Evolutionary conservation across 1,140 invertebrate genomes (phyloP).

Genomic region (Lasioglossum baleicum): DNA sequence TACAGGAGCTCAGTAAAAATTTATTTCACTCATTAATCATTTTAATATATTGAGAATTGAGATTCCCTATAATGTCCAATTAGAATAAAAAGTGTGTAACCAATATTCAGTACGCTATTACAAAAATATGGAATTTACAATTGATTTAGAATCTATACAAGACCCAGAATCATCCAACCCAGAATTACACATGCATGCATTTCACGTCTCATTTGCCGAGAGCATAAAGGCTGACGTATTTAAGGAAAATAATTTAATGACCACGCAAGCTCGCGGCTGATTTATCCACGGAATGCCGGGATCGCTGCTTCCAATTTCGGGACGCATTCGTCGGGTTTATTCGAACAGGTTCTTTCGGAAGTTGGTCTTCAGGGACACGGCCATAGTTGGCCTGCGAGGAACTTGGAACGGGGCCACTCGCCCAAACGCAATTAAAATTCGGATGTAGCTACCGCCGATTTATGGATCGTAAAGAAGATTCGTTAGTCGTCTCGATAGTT

Average conservation of each 20-base stretch:
- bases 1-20: no score
- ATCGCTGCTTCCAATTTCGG: not conserved
- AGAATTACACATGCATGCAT: no score
- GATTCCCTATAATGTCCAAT: no score
- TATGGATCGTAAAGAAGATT: slow-evolving; percentile 50
- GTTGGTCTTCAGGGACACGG: not conserved
- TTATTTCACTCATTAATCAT: no score
- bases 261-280: not conserved
- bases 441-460: slow-evolving; percentile 44
- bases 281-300: not conserved
- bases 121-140: no score
- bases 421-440: slow-evolving; percentile 54
- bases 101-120: no score
- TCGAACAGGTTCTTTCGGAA: slow-evolving; percentile 7
- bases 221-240: not conserved
- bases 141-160: no score
- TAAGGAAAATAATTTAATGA: not conserved
- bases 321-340: not conserved
- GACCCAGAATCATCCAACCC: no score
- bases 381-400: not conserved
- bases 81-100: no score
- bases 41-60: no score
- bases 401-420: slow-evolving; percentile 40
- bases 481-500: slow-evolving; percentile 36
- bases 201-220: not conserved